Percentiles rank a stretch among this genome's conserved stretches.
These are phyloP conservation scores for Caenorhabditis sp. DNA, from an alignment of 2,888 invertebrate genomes.

Conservation along the genomic window DNA sequence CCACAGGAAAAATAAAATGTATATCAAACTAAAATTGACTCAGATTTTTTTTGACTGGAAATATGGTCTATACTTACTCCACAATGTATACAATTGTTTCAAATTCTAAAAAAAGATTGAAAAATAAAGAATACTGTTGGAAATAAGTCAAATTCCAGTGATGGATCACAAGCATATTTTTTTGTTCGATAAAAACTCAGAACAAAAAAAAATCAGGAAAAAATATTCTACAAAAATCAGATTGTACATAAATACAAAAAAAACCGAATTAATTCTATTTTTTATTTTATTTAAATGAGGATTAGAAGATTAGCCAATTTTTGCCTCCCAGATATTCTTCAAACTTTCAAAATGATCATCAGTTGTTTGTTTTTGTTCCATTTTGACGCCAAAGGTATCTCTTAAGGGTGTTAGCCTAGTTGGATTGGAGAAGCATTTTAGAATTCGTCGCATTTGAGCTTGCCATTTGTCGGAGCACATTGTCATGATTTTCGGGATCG, in stretches of 20 bases:
- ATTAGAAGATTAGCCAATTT: too few species aligned
- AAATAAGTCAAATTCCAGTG: background rate
- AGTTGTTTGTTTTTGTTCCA: background rate
- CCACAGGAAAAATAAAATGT: background rate
- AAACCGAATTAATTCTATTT: too few species aligned
- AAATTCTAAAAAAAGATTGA: too few species aligned
- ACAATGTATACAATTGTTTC: too few species aligned
- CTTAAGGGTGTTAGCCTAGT: background rate
- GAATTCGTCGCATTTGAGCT: background rate
- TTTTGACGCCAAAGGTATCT: background rate
- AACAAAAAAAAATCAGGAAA: background rate
- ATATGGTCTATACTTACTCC: too few species aligned
- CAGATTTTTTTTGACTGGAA: background rate
- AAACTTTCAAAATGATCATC: background rate
- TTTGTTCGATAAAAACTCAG: background rate
- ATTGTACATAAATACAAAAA: too few species aligned
- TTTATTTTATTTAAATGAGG: background rate
- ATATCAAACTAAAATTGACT: background rate
- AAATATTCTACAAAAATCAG: too few species aligned
- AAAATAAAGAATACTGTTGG: background rate
- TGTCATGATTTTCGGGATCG: background rate
- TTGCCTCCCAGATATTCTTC: background rate
- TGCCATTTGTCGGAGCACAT: background rate
- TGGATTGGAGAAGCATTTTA: background rate
- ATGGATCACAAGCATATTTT: background rate